Evolutionary conservation across 2,797 vertebrate species (phyloP).

Genomic region (Helostoma temminkii): DNA sequence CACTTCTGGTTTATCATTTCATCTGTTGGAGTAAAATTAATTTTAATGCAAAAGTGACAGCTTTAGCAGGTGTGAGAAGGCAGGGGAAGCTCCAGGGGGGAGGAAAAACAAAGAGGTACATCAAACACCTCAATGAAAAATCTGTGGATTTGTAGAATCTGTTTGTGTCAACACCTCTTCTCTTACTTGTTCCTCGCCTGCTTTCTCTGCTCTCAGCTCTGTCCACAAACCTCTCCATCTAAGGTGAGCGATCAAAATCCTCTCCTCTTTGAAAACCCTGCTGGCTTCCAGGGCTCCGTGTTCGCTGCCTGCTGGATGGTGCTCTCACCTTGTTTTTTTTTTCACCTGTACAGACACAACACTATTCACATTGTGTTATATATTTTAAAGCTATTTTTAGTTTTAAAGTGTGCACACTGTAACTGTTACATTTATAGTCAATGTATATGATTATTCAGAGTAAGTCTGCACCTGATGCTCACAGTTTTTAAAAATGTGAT

Average conservation of each 20-base stretch:
- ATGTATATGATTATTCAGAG: neutral
- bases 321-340: neutral
- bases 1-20: conserved; percentile 14
- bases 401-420: no score
- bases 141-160: neutral
- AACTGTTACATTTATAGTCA: neutral
- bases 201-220: conserved; percentile 1
- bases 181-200: neutral
- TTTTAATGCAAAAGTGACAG: conserved; percentile 27
- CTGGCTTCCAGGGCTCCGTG: conserved; percentile 15
- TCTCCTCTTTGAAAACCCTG: conserved; percentile 32
- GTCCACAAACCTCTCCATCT: neutral
- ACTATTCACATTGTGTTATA: neutral
- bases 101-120: neutral
- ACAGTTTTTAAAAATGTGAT: neutral
- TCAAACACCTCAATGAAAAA: conserved; percentile 8
- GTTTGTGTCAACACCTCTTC: neutral
- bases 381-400: neutral
- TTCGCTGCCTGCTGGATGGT: conserved; percentile 15
- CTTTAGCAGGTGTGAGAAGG: neutral
- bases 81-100: neutral
- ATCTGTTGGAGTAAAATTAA: conserved; percentile 2
- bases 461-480: neutral
- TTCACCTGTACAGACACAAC: neutral
- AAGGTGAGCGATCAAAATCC: conserved; percentile 34